Conservation (phyloP, 2,113 vertebrate genomes). For the Astatoreochromis straeleni region DNA sequence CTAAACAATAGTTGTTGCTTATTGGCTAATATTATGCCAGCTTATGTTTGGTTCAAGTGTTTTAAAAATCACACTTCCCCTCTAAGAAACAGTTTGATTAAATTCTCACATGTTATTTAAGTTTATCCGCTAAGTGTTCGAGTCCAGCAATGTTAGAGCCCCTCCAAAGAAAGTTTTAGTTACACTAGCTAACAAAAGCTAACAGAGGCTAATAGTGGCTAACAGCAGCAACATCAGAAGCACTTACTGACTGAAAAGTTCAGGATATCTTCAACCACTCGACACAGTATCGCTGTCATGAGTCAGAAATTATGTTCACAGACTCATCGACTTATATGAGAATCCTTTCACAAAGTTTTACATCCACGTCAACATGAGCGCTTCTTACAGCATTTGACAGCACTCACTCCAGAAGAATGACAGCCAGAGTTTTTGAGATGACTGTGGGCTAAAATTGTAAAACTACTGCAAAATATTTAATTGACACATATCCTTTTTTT, state of each 20-base stretch:
- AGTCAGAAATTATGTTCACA: not conserved
- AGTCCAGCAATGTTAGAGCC: not conserved
- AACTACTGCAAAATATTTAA: not conserved
- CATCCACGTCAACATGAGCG: not conserved
- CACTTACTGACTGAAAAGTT: not conserved
- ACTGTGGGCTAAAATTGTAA: not conserved
- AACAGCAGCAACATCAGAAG: not conserved
- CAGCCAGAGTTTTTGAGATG: not conserved
- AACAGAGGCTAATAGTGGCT: not conserved
- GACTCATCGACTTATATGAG: not conserved
- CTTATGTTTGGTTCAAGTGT: not conserved
- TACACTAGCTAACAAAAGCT: not conserved
- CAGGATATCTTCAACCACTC: not conserved
- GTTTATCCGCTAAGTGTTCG: not conserved
- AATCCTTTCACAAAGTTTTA: not conserved
- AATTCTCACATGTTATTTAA: not conserved
- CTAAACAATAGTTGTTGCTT: not conserved
- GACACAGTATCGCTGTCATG: not conserved
- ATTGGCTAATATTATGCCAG: not conserved
- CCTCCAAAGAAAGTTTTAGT: not conserved
- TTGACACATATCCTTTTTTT: not conserved
- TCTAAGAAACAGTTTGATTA: not conserved
- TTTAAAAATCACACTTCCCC: not conserved
- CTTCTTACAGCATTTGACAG: not conserved
- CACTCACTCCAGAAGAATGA: not conserved